phyloP scores from a whole-genome alignment of 2,113 vertebrate species.

The Dromiciops gliroides region DNA sequence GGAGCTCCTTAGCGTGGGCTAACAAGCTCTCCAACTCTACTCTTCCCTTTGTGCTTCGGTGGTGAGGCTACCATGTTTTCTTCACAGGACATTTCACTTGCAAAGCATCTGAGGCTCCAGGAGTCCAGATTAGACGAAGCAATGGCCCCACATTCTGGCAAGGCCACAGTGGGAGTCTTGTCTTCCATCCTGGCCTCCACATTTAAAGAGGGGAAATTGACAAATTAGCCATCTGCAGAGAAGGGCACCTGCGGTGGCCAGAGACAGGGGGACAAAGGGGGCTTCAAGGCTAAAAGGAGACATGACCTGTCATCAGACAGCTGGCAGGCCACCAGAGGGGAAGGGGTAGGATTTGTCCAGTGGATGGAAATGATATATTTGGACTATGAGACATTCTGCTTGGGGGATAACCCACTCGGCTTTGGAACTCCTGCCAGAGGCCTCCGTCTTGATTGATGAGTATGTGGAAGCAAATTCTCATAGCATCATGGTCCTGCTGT shows the following conservation, averaged over 20 bases:
- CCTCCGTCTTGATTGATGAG: neutral
- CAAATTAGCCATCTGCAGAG: neutral
- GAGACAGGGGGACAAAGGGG: neutral
- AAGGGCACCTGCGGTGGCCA: neutral
- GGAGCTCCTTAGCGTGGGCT: neutral
- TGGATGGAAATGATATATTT: neutral
- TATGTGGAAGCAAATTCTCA: neutral
- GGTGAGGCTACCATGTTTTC: neutral
- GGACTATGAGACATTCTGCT: neutral
- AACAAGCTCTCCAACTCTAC: neutral
- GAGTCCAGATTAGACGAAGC: neutral
- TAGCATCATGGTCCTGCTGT: neutral
- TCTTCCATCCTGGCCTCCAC: neutral
- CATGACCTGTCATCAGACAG: neutral
- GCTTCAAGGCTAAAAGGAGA: neutral
- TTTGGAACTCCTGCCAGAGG: neutral
- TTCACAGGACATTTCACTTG: neutral
- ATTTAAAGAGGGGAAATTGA: neutral
- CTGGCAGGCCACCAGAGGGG: neutral
- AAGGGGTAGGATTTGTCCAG: neutral
- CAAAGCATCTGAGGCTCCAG: neutral
- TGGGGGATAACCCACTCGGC: neutral
- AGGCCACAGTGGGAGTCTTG: neutral
- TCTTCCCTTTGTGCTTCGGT: neutral
- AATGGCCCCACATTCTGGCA: neutral